phyloP scores from a whole-genome alignment of 2,888 invertebrate genomes.

The Vanessa cardui region DNA sequence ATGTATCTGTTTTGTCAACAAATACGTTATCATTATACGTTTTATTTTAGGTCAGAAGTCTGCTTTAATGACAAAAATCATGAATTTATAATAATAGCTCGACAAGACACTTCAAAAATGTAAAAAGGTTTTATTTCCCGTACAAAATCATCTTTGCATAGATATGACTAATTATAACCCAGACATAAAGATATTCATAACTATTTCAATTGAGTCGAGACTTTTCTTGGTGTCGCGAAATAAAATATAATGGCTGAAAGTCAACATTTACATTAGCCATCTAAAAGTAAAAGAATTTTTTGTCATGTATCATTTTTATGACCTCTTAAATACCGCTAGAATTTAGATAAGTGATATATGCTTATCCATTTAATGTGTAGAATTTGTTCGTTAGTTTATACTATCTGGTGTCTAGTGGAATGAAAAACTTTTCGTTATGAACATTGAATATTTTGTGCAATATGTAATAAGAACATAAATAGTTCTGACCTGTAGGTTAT shows the following conservation, averaged over 20 bases:
- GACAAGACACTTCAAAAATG: neutral
- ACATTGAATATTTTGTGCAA: neutral
- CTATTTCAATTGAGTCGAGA: neutral
- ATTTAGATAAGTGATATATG: constrained; percentile 7
- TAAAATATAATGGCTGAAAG: constrained; percentile 5
- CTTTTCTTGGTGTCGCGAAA: neutral
- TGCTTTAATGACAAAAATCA: neutral
- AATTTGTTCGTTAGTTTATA: neutral
- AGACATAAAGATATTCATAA: neutral
- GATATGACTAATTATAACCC: constrained; percentile 3
- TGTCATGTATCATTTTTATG: constrained; percentile 12
- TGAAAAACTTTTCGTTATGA: neutral
- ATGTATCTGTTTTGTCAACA: no score
- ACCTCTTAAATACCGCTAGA: constrained; percentile 4
- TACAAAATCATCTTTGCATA: neutral
- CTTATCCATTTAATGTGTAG: constrained; percentile 5
- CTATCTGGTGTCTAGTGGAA: neutral
- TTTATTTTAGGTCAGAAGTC: no score
- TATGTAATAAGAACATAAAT: no score
- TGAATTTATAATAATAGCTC: neutral
- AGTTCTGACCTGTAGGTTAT: no score
- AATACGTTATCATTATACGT: no score
- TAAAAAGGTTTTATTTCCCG: neutral
- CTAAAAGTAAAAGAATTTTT: constrained; percentile 6
- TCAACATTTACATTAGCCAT: constrained; percentile 6